Conservation (phyloP, 1,140 invertebrate species). For the Lepidotrigona ventralis region DNA sequence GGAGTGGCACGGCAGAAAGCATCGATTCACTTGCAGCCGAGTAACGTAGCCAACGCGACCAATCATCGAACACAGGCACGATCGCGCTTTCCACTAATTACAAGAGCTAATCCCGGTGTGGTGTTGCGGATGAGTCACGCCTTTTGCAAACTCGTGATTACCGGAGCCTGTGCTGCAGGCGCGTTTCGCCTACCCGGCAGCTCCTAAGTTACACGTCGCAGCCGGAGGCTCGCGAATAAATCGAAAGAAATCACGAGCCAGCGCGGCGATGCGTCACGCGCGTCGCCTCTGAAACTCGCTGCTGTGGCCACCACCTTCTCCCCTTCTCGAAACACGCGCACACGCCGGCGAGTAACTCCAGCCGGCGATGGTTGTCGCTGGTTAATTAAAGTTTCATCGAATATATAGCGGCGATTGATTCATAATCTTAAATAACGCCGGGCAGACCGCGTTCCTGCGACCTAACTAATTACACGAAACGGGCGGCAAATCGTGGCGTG, state of each 20-base stretch:
- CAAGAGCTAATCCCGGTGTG: background rate
- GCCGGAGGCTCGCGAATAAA: background rate
- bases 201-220: slow-evolving; percentile 34
- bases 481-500: slow-evolving; percentile 25
- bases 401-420: slow-evolving; percentile 44
- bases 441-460: background rate
- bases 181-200: background rate
- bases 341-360: background rate
- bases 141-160: slow-evolving; percentile 7
- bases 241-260: slow-evolving; percentile 21
- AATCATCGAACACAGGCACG: slow-evolving; percentile 1
- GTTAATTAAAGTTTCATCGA: slow-evolving; percentile 49
- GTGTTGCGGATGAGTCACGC: slow-evolving; percentile 19
- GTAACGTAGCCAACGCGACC: background rate
- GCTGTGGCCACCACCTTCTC: background rate
- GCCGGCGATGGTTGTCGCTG: background rate
- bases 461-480: slow-evolving; percentile 29
- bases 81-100: slow-evolving; percentile 25
- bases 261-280: slow-evolving; percentile 9
- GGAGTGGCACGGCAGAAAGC: too few species aligned
- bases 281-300: background rate
- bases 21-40: background rate
- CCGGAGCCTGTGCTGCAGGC: background rate
- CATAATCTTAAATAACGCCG: slow-evolving; percentile 42
- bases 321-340: too few species aligned